Base-by-base conservation (phyloP, 2,888 invertebrate genomes). In the Epinotia demarniana region DNA sequence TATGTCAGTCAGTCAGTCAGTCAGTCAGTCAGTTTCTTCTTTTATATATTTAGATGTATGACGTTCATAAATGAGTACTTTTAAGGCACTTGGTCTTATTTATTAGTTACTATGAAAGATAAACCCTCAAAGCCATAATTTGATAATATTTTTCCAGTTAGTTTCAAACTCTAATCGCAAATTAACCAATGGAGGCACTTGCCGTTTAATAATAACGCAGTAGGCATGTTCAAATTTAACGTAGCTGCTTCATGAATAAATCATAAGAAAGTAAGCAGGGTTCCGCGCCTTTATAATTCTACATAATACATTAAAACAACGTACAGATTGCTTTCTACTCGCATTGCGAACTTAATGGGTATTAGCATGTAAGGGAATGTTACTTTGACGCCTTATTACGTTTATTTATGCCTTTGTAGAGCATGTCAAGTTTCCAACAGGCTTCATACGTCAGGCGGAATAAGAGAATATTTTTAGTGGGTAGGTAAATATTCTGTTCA, bases 271-370 rank as follows among this genome's bases (percentile, higher is more conserved):
- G 88, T 91, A 88, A 91, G 90, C 90, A 88, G 85, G 90, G 87
- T 89, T 87, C 87, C 85, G 85, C 89, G 91, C 92, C 91, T 90
- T 93, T 91, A 91, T 94, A 93, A 94, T 93, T 92, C 93, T 92
- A 92, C 92, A 91, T 94, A 93, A 94, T 93, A 93, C 93, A 93
- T 93, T 93, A 92, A 92, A 93, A 93, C 92, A 89, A 81, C 86
- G 89, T 90, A 93, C 93, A 92, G 92, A 93, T 93, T 93, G 92
- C 93, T 88, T 90, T 87, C 89, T 89, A 89, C 89, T 90, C 92
- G 91, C 92, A 91, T 90, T 91, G 91, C 88, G 85, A 91, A 90
- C 90, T 89, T 90, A 91, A 90, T 90, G 86, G 90, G 90, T 88
- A 90, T 91, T 90, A 90, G 84, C 87, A 84, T 85, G 83, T 87